These are phyloP conservation scores for Biston stratarius DNA, from an alignment of 2,888 invertebrate species.

Conservation along the genomic window DNA sequence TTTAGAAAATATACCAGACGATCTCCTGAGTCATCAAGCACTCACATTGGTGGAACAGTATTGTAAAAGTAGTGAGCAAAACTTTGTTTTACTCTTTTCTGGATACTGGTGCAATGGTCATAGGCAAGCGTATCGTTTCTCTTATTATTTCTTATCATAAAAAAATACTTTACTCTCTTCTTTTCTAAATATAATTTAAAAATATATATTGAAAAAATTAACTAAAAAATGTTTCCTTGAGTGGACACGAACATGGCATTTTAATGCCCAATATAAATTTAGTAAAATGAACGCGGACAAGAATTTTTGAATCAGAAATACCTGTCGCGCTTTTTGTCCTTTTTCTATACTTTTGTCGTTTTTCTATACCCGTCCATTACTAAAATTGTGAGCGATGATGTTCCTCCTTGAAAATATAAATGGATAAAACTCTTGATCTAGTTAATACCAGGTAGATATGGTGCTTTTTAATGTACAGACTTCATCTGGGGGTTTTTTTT, in stretches of 20 bases:
- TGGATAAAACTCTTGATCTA: neutral
- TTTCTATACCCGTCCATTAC: conserved; percentile 8
- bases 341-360: conserved; percentile 16
- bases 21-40: too few relatives aligned
- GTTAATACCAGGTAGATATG: neutral
- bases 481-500: too few relatives aligned
- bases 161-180: too few relatives aligned
- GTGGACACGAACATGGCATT: neutral
- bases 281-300: conserved; percentile 14
- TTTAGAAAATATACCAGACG: too few relatives aligned
- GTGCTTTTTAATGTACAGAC: neutral
- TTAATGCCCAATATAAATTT: conserved; percentile 16
- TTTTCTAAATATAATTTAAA: too few relatives aligned
- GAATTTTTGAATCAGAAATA: conserved; percentile 25
- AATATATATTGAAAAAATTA: too few relatives aligned
- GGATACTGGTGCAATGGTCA: too few relatives aligned
- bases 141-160: too few relatives aligned
- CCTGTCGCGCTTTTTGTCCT: conserved; percentile 18
- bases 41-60: too few relatives aligned
- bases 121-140: too few relatives aligned
- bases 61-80: too few relatives aligned
- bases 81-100: too few relatives aligned
- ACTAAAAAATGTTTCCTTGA: neutral
- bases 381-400: conserved; percentile 8
- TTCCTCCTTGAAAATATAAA: conserved; percentile 11